Evolutionary conservation across 2,113 vertebrate species (phyloP), one percentile per base, ranked within the genome.

Genomic region (Chlorodrepanis virens): DNA sequence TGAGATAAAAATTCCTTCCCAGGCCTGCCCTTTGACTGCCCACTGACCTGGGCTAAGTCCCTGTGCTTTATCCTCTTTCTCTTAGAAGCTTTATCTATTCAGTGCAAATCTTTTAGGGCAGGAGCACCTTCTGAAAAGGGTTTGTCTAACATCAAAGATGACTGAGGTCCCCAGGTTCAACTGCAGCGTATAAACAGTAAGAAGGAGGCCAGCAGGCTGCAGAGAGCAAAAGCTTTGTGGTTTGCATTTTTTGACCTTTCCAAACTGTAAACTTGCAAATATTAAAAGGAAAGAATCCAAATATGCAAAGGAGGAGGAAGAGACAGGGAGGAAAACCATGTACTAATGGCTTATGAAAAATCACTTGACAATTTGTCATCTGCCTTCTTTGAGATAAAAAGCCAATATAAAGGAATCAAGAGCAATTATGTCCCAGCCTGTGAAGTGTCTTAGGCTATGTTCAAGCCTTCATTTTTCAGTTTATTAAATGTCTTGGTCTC

Each of bases 361-460:
- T 72, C n/a, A 77, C 63, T 70, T 87, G 53, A 53, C 35, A 90
- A 53, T 90, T 95, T 2, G 0, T 97, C 84, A 79, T 83, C 85
- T 86, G 91, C 54, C 8, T 90, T 83, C 71, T 92, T 93, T 90
- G 70, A 87, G 71, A 86, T 86, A 94, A 96, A 95, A 94, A 94
- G 22, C 18, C 78, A 74, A 39, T 79, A 79, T 25, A 87, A 39
- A 50, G 22, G 75, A 57, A 92, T 67, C 56, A 64, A 89, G 37
- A 83, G 24, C 33, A 94, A 90, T 94, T 92, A 77, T 47, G 12
- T 80, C 12, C 39, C 50, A 81, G 63, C 29, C 59, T 89, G n/a
- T 77, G 54, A 92, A 92, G 42, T 69, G 25, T 47, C 60, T 77
- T 59, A 40, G 59, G 24, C 22, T 87, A 42, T 19, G 9, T 17